Conservation (phyloP, 2,888 invertebrate species). For the Sussaba pulchella region DNA sequence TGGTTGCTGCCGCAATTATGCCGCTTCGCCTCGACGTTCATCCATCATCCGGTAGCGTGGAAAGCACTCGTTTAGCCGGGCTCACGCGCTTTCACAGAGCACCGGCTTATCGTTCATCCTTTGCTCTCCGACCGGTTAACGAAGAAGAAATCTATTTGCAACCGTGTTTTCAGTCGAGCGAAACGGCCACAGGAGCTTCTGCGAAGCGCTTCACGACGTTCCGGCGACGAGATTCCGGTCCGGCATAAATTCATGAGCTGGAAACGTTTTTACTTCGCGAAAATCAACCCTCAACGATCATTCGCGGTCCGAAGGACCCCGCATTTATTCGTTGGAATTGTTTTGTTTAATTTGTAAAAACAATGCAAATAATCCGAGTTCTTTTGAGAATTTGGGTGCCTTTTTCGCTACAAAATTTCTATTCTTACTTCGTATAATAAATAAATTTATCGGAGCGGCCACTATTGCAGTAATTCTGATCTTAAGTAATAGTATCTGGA, state of each 20-base stretch:
- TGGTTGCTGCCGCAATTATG: conserved; percentile 55
- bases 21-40: conserved; percentile 74
- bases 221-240: conserved; percentile 7
- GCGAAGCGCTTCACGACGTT: conserved; percentile 11
- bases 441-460: no score
- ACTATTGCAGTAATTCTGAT: no score
- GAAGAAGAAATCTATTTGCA: conserved; percentile 7
- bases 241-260: conserved; percentile 2
- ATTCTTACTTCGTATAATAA: no score
- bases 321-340: no score
- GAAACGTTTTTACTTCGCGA: conserved; percentile 9
- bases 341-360: no score
- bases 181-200: conserved; percentile 2
- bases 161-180: neutral
- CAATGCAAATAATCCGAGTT: no score
- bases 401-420: no score
- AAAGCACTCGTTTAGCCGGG: conserved; percentile 75
- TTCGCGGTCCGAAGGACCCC: no score
- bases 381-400: no score
- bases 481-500: no score
- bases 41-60: conserved; percentile 80
- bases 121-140: conserved; percentile 1
- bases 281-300: no score
- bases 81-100: conserved; percentile 55
- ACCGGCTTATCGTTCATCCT: conserved; percentile 37